Evolutionary conservation across 2,888 invertebrate species (phyloP), one percentile per base, ranked within the genome.

Genomic region (Siphonodentalium dalli): DNA sequence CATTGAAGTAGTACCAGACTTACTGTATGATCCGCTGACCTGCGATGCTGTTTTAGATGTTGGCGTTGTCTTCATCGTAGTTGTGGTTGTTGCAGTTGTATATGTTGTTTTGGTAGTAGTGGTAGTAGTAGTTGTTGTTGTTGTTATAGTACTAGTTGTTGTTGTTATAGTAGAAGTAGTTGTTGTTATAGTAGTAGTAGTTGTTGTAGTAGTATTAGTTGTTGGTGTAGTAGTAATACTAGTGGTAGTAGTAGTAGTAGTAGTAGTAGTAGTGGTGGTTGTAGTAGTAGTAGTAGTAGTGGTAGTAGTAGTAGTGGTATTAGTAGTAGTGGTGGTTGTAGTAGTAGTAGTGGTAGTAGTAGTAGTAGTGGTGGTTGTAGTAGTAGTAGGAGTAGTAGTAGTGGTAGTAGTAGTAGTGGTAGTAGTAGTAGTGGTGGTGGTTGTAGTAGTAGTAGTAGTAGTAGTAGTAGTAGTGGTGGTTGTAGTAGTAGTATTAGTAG

Each of bases 221-320:
- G 42, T 27, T 15, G 27, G 8, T 28, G 42, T 27, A 42, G 42
- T 11, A 28, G 28, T 27, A 42, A 28, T 27, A 42, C 11, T 27
- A 42, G 42, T 27, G 29, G 42, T 27, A 28, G 28, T 11, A 42
- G 42, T 27, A 42, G 42, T 11, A 28, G 28, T 11, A 42, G 42
- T 27, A 42, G 27, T 13, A 42, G 42, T 13, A 42, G 42, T 27
- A 28, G 27, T 11, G 20, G 42, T 13, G 29, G 42, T 11, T 15
- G 28, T 9, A 42, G 42, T 11, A 42, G 42, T 27, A 42, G 42
- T 27, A 42, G 42, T 27, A 28, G 27, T 27, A 28, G 42, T 27
- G 29, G 42, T 15, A 42, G 26, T 28, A 42, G 6, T 15, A 42
- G 9, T 28, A 42, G 26, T 28, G 29, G 9, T 28, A 28, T 20